Evolutionary conservation across 1,140 invertebrate genomes (phyloP).

Genomic region (Aradophagus sp.): DNA sequence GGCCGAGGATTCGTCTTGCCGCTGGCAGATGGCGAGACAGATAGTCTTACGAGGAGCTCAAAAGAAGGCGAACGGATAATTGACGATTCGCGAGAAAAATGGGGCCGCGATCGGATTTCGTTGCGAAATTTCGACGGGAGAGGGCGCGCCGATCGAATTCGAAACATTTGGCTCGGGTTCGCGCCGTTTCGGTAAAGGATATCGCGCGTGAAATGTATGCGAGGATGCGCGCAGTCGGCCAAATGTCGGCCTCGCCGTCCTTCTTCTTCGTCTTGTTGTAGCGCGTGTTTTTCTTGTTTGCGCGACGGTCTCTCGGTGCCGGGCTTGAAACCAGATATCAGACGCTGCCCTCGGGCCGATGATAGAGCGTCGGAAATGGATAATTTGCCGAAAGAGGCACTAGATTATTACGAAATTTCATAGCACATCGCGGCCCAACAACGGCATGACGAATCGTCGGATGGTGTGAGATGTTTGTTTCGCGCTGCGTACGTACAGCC

Average conservation of each 20-base stretch:
- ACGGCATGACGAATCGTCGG: conserved; percentile 41
- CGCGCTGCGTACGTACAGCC: conserved; percentile 12
- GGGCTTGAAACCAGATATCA: conserved; percentile 64
- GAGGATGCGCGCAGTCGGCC: conserved; percentile 48
- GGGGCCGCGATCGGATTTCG: no score
- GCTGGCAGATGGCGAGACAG: conserved; percentile 62
- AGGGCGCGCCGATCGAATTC: conserved; percentile 44
- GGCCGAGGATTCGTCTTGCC: conserved; percentile 36
- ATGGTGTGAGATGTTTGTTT: conserved; percentile 48
- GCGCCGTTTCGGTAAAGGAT: conserved; percentile 47
- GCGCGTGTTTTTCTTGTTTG: no score
- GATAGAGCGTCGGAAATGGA: conserved; percentile 65
- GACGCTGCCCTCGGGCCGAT: conserved; percentile 59
- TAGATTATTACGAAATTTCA: conserved; percentile 56
- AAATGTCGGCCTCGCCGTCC: conserved; percentile 32
- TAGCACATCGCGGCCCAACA: conserved; percentile 37
- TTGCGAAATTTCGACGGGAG: no score
- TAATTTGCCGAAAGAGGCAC: conserved; percentile 63
- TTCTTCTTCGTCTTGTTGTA: no score
- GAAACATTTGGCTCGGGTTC: conserved; percentile 42
- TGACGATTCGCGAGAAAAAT: no score
- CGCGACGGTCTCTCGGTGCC: conserved; percentile 40
- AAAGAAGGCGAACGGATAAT: no score
- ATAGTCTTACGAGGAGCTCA: no score
- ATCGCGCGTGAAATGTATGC: conserved; percentile 64